Evolutionary conservation across 35 echinoderm and acorn worm genomes (phyloP).

Genomic region (Anneissia japonica): DNA sequence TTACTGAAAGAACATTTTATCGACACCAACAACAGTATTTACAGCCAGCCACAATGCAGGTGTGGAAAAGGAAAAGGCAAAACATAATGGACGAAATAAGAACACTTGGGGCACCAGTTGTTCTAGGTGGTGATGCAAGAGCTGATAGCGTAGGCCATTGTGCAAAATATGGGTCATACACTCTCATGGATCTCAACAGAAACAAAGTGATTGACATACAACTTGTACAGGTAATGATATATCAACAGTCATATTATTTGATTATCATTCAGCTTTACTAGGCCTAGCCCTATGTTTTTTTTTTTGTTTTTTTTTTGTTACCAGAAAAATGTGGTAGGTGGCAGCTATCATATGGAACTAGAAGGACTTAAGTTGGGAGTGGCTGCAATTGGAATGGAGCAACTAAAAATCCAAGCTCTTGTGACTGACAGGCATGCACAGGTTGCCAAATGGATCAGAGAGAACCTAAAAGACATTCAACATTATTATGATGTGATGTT

Average conservation of each 20-base stretch:
- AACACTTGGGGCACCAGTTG: no score
- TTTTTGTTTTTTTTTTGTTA: no score
- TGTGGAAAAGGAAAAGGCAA: no score
- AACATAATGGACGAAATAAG: no score
- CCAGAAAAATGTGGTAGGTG: background rate
- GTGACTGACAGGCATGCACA: background rate
- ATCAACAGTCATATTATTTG: no score
- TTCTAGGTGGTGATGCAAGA: slow-evolving; percentile 14
- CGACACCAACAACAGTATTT: no score
- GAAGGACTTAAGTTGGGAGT: background rate
- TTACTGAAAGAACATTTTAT: no score
- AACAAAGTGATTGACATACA: slow-evolving; percentile 24
- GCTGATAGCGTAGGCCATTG: slow-evolving; percentile 10
- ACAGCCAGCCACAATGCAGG: no score
- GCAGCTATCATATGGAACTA: background rate
- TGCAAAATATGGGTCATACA: slow-evolving; percentile 26
- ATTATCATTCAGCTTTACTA: no score
- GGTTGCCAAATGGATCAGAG: background rate
- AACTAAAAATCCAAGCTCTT: background rate
- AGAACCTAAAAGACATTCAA: background rate
- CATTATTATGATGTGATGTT: slow-evolving; percentile 4
- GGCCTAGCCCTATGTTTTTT: no score
- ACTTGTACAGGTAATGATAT: slow-evolving; percentile 33
- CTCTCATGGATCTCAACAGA: slow-evolving; percentile 1
- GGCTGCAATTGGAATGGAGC: background rate